Evolutionary conservation across 2,113 vertebrate species (phyloP).

Genomic region (Tachycineta bicolor): DNA sequence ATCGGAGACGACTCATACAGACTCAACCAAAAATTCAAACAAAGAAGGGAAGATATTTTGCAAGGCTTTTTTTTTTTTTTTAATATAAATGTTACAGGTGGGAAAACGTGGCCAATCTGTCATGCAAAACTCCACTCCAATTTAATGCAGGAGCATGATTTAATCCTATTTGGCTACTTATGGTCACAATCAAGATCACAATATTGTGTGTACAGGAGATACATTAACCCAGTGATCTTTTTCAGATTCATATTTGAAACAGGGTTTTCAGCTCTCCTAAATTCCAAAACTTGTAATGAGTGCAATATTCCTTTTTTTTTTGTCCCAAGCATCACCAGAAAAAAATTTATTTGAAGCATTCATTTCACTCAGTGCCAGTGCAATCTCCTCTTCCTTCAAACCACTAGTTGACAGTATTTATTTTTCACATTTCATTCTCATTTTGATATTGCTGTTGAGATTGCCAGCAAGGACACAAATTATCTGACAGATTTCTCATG

Average conservation of each 20-base stretch:
- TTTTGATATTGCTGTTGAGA: neutral
- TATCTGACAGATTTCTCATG: neutral
- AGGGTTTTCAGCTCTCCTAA: neutral
- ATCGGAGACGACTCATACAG: neutral
- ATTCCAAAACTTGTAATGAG: neutral
- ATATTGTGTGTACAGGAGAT: neutral
- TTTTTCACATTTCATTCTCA: constrained; percentile 19
- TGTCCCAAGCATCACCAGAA: neutral
- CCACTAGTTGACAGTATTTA: neutral
- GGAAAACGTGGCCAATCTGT: neutral
- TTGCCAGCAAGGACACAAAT: constrained; percentile 21
- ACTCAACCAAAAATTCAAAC: neutral
- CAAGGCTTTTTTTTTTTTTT: neutral
- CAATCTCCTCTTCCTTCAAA: neutral
- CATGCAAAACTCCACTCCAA: neutral
- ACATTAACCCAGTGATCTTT: neutral
- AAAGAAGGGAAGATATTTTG: neutral
- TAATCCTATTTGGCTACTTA: neutral
- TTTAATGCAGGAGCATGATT: neutral
- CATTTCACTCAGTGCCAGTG: neutral
- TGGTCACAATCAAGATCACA: neutral
- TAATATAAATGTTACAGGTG: neutral
- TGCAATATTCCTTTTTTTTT: neutral
- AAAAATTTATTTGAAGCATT: neutral
- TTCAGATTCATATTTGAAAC: neutral